Evolutionary conservation across 2,888 invertebrate species (phyloP), one percentile per base, ranked within the genome.

Genomic region (Hemicrepidius hirtus): DNA sequence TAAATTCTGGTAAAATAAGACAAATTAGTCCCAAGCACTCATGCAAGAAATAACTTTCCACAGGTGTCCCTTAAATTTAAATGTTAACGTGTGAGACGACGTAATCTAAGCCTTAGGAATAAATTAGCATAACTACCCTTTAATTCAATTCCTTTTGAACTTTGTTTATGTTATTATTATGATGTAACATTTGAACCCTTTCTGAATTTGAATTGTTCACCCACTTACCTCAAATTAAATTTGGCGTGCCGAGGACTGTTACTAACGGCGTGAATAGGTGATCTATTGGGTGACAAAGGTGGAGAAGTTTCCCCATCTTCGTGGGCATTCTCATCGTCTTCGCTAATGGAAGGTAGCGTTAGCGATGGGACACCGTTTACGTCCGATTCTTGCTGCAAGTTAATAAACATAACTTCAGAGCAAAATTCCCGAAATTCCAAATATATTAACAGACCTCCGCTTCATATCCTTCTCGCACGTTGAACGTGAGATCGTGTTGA

Each of bases 401-500:
- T 12, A 37, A 50, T 64, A 37, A 50, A 13, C 10, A 28, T 62
- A 16, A 32, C n/a, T 37, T 37, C 3, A 37, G n/a, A n/a, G 24
- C 10, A 28, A 21, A 66, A 28, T 24, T 12, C 44, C 21, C 35
- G n/a, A 13, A 44, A 21, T 40, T 59, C 28, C 18, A 41, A 50
- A 21, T 60, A 49, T 59, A 35, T 21, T 68, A 53, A 75, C 83
- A 84, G 85, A 92, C 92, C 88, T 96, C 96, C 12, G 94, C 95
- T 83, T 96, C 96, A 83, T 96, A 97, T 3, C 97, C 97, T 85
- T 97, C 97, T 55, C 97, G 89, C 62, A 98, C 89, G 86, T 98
- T 98, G 87, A 95, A 97, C 0, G 98, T 97, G 68, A 98, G 90
- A 85, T 98, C 98, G 84, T 97, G 97, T 81, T 96, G 95, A 79